Evolutionary conservation across 2,888 invertebrate genomes (phyloP).

Genomic region (Falcaria lacertinaria): DNA sequence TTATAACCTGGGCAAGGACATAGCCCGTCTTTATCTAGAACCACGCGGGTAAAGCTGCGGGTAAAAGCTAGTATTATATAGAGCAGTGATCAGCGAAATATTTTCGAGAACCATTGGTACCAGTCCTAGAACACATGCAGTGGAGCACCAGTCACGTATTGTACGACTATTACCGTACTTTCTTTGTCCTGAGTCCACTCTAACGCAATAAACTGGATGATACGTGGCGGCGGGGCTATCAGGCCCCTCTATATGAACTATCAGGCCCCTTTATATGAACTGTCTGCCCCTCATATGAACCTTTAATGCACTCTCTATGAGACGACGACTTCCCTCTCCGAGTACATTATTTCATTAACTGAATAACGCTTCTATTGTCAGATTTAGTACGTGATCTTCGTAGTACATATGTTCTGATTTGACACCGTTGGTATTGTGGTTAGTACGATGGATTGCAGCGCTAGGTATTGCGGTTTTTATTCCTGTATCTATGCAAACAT

Average conservation of each 20-base stretch:
- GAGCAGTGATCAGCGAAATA: no score
- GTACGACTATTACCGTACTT: slow-evolving; percentile 2
- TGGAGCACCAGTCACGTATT: slow-evolving; percentile 2
- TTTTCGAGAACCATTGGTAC: background rate
- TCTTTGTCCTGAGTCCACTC: slow-evolving; percentile 1
- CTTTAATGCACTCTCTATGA: slow-evolving; percentile 1
- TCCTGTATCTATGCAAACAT: no score
- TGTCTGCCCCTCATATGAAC: background rate
- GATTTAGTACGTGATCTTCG: no score
- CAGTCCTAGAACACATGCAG: background rate
- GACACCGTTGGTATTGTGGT: no score
- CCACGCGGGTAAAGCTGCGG: no score
- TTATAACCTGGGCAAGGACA: no score
- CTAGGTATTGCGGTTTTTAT: no score
- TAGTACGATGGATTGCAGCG: no score
- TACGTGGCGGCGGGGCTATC: background rate
- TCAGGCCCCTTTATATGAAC: background rate
- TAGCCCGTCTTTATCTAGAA: no score
- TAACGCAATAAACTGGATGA: slow-evolving; percentile 2
- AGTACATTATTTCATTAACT: no score
- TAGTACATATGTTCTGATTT: no score
- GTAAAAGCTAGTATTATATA: background rate
- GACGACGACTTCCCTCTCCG: background rate
- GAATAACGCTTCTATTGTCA: no score
- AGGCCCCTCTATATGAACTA: background rate